phyloP scores from a whole-genome alignment of 2,888 invertebrate genomes.

The Galerucella calmariensis region DNA sequence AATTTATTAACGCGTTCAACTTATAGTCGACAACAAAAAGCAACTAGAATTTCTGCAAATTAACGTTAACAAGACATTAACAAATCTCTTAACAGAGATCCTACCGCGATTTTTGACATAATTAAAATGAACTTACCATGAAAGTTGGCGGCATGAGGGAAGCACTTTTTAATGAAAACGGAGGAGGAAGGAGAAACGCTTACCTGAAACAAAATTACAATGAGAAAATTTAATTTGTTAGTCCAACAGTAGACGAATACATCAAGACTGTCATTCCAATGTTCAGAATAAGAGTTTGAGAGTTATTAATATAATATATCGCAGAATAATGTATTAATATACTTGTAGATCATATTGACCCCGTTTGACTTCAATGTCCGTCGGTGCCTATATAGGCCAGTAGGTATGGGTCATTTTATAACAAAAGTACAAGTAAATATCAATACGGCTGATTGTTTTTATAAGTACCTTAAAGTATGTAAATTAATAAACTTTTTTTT shows the following conservation, averaged over 20 bases:
- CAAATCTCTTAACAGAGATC: constrained; percentile 19
- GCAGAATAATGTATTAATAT: no score
- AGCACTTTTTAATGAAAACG: constrained; percentile 1
- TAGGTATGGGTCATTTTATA: no score
- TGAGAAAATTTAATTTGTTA: background rate
- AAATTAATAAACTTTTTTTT: no score
- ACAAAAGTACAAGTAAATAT: no score
- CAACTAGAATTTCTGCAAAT: constrained; percentile 15
- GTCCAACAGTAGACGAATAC: background rate
- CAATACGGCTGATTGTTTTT: no score
- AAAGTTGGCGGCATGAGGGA: background rate
- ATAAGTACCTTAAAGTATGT: no score
- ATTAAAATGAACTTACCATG: constrained; percentile 32
- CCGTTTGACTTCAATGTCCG: no score
- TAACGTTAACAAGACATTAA: constrained; percentile 26
- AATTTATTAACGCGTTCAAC: constrained; percentile 12
- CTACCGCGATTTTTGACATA: constrained; percentile 28
- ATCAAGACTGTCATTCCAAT: background rate
- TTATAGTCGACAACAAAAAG: constrained; percentile 2
- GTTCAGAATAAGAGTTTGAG: background rate
- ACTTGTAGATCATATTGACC: no score
- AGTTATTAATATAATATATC: no score
- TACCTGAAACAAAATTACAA: constrained; percentile 27
- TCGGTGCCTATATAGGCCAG: no score
- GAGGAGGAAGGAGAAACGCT: constrained; percentile 10